phyloP scores from a whole-genome alignment of 2,888 invertebrate species.

The Euplagia quadripunctaria region DNA sequence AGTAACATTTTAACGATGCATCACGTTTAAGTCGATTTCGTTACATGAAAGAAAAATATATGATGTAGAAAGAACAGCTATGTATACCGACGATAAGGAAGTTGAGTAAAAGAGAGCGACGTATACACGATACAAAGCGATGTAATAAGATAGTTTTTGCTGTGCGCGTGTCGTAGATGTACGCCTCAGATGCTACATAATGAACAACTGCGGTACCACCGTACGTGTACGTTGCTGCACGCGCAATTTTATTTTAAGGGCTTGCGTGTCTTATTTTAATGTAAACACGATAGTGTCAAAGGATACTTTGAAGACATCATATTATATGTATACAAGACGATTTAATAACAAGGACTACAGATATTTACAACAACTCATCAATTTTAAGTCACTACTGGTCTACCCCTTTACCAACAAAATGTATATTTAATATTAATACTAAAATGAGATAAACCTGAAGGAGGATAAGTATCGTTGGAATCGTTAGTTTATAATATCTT shows the following conservation, averaged over 20 bases:
- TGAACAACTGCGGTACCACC: no score
- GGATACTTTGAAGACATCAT: not conserved
- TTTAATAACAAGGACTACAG: not conserved
- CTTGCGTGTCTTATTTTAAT: not conserved
- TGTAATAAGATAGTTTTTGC: no score
- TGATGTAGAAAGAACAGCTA: no score
- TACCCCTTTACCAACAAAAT: constrained; percentile 15
- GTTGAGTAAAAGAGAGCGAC: no score
- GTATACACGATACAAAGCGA: no score
- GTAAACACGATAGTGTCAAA: not conserved
- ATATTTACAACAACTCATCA: not conserved
- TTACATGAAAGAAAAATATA: no score
- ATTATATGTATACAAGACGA: not conserved
- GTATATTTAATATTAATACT: not conserved
- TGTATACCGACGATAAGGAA: no score
- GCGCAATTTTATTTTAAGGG: not conserved
- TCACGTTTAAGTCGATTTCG: no score
- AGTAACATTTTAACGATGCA: no score
- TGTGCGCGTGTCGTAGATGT: no score
- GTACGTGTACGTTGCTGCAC: no score
- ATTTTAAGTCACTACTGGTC: not conserved
- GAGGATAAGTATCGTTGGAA: not conserved
- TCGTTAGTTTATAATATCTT: constrained; percentile 19
- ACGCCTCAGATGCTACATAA: no score
- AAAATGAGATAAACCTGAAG: constrained; percentile 11